Evolutionary conservation across 2,888 invertebrate genomes (phyloP).

Genomic region (Nasonovia ribisnigri): DNA sequence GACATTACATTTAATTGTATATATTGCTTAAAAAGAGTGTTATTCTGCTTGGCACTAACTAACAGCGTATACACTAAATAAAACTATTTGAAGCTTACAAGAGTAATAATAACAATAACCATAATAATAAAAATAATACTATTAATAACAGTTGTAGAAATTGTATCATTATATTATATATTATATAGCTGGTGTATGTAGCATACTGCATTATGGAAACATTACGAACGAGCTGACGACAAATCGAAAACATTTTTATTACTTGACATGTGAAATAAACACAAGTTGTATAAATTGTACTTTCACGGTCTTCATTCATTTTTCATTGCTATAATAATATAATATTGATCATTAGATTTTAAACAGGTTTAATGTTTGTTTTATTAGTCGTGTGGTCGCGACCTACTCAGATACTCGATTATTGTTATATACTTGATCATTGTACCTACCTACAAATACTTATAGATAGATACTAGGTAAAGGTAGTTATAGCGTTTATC

Average conservation of each 20-base stretch:
- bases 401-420: neutral
- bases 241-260: neutral
- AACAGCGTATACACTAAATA: neutral
- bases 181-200: neutral
- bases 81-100: neutral
- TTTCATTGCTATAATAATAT: neutral
- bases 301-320: neutral
- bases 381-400: neutral
- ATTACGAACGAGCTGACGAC: neutral
- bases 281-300: neutral
- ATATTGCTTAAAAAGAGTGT: neutral
- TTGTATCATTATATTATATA: neutral
- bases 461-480: neutral
- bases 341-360: neutral
- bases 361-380: slow-evolving; percentile 16
- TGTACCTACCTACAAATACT: neutral
- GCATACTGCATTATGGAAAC: neutral
- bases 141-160: neutral
- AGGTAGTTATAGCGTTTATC: neutral
- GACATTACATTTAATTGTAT: neutral
- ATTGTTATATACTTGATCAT: neutral
- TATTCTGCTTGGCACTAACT: neutral
- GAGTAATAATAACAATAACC: neutral
- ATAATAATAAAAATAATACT: neutral
- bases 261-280: neutral